These are phyloP conservation scores for Kradibia gibbosae DNA, from an alignment of 1,140 invertebrate genomes.

Conservation along the genomic window DNA sequence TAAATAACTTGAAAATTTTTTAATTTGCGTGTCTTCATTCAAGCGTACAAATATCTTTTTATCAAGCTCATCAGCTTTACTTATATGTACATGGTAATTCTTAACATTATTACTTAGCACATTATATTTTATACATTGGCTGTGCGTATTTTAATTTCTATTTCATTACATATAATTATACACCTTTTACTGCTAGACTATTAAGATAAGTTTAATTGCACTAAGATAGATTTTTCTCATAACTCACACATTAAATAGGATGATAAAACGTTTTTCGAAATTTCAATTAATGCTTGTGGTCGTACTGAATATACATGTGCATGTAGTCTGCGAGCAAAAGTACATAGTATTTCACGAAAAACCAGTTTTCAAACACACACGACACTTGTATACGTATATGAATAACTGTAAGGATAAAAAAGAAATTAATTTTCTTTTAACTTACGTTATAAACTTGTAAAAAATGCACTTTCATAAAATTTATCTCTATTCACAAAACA, in stretches of 20 bases:
- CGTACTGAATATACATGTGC: neutral
- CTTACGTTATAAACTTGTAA: neutral
- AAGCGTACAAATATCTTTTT: neutral
- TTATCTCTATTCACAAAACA: neutral
- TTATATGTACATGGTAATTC: slow-evolving; percentile 14
- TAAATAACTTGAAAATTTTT: neutral
- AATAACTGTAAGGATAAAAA: neutral
- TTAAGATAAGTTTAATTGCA: slow-evolving; percentile 42
- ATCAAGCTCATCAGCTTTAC: neutral
- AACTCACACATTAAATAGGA: neutral
- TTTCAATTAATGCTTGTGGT: slow-evolving; percentile 40
- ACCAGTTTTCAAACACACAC: slow-evolving; percentile 10
- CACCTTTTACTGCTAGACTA: slow-evolving; percentile 26
- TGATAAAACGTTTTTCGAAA: slow-evolving; percentile 39
- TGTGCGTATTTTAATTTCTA: slow-evolving; percentile 24
- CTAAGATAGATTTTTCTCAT: neutral
- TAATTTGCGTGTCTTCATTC: neutral
- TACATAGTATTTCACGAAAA: slow-evolving; percentile 8
- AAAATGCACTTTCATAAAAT: slow-evolving; percentile 34
- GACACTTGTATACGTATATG: neutral
- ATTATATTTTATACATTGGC: neutral
- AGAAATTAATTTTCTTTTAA: neutral
- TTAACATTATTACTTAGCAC: slow-evolving; percentile 15
- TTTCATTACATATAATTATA: slow-evolving; percentile 37
- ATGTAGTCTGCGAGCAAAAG: neutral